A percentile compares a stretch with the other conserved stretches of the same genome.
Evolutionary conservation across 2,113 vertebrate genomes (phyloP).

Genomic region (Nothoprocta pentlandii): DNA sequence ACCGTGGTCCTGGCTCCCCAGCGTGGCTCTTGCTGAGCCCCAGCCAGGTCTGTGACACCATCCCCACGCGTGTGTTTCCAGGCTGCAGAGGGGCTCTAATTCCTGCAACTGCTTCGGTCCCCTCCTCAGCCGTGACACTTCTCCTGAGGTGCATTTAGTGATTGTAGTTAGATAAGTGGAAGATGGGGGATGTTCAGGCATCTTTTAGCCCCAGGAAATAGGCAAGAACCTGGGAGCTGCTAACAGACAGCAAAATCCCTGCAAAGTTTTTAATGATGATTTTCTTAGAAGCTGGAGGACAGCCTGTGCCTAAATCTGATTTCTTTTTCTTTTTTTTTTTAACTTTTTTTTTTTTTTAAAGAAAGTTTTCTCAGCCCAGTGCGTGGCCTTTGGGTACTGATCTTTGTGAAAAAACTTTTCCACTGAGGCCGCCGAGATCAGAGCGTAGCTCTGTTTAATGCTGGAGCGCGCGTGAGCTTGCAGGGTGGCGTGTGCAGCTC

Average conservation of each 20-base stretch:
- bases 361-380: conserved; percentile 25
- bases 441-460: conserved; percentile 6
- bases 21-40: no score
- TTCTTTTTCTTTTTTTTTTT: no score
- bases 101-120: background rate
- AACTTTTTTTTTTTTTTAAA: background rate
- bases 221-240: background rate
- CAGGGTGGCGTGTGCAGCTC: conserved; percentile 44
- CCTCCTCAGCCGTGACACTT: fast-evolving
- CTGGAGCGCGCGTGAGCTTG: conserved; percentile 13
- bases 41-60: fast-evolving
- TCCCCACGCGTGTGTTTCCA: background rate
- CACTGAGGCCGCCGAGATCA: conserved; percentile 35
- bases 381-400: background rate
- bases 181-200: background rate
- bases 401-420: conserved; percentile 51
- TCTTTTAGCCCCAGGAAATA: background rate
- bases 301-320: background rate
- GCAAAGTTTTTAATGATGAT: background rate
- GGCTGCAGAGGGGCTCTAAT: background rate
- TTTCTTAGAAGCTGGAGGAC: background rate
- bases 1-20: no score
- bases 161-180: background rate
- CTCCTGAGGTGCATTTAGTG: background rate
- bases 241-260: background rate